A percentile compares a stretch with the other conserved stretches of the same genome.
Evolutionary conservation across 1,140 invertebrate species (phyloP).

Genomic region (roundworm (Caenorhabditis elegans)): DNA sequence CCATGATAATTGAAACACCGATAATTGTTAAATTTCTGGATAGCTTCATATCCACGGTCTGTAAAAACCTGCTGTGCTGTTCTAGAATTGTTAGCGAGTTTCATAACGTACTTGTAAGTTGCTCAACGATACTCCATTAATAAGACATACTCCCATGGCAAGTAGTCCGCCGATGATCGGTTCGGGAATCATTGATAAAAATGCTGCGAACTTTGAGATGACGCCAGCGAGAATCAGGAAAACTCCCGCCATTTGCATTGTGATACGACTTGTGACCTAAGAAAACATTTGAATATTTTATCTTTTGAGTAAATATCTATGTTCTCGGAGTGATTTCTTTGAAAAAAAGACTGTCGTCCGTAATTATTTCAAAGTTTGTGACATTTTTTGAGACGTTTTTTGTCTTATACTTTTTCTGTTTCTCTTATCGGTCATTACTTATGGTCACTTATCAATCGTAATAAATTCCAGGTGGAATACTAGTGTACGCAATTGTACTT

Average conservation of each 20-base stretch:
- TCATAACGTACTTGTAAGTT: slow-evolving; percentile 44
- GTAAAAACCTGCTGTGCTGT: background rate
- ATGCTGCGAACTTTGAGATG: slow-evolving; percentile 44
- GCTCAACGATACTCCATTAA: slow-evolving; percentile 38
- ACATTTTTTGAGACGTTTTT: too few relatives aligned
- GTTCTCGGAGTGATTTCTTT: too few relatives aligned
- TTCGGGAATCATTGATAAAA: slow-evolving; percentile 43
- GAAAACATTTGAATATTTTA: background rate
- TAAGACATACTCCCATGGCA: slow-evolving; percentile 41
- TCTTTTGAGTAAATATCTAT: too few relatives aligned
- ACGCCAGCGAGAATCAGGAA: slow-evolving; percentile 42
- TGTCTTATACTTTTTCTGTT: background rate
- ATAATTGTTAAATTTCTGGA: slow-evolving; percentile 51
- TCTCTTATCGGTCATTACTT: background rate
- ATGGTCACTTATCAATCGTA: background rate
- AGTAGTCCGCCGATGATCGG: slow-evolving; percentile 48
- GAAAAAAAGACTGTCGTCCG: too few relatives aligned
- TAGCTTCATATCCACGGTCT: slow-evolving; percentile 45
- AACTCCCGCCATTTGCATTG: slow-evolving; percentile 46
- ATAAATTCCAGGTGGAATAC: too few relatives aligned
- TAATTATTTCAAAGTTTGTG: too few relatives aligned
- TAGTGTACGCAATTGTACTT: too few relatives aligned
- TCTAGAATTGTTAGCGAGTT: background rate
- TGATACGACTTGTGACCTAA: slow-evolving; percentile 43
- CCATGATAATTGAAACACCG: slow-evolving; percentile 39